Evolutionary conservation across 64 coral and sea anemone genomes (phyloP).

Genomic region (Hydrozoanthus tunicans): DNA sequence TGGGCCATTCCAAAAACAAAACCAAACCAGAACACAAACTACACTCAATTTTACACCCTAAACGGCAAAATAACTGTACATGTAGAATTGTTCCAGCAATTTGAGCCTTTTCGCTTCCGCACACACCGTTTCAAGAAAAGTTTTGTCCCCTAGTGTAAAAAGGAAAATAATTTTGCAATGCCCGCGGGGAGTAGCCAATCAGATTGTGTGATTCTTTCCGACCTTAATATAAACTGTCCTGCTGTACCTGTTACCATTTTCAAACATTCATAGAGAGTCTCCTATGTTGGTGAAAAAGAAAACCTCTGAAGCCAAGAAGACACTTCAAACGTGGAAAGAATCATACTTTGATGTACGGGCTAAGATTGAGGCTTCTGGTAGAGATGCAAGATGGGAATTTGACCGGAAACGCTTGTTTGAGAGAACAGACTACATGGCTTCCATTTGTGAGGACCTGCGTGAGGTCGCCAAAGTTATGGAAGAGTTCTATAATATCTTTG

Average conservation of each 20-base stretch:
- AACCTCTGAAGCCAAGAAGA: constrained; percentile 91
- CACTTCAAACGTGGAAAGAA: constrained; percentile 92
- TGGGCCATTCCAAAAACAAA: background rate
- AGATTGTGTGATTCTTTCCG: background rate
- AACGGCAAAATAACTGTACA: background rate
- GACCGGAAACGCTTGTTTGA: constrained; percentile 96
- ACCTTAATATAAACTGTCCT: background rate
- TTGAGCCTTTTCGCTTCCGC: constrained; percentile 27
- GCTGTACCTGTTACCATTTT: background rate
- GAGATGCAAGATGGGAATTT: constrained; percentile 99
- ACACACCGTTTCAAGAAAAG: constrained; percentile 27
- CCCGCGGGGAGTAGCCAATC: no score
- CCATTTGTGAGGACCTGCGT: constrained; percentile 94
- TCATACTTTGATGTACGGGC: constrained; percentile 96
- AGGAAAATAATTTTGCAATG: no score
- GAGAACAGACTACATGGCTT: constrained; percentile 97
- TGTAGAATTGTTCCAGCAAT: background rate
- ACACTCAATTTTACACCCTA: constrained; percentile 19
- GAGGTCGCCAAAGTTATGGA: constrained; percentile 97
- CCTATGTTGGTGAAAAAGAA: constrained; percentile 80
- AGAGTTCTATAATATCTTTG: constrained; percentile 99
- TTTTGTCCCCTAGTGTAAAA: constrained; percentile 7
- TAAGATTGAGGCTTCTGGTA: constrained; percentile 94
- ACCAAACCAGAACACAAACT: background rate
- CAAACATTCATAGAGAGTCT: constrained; percentile 65